Evolutionary conservation across 2,113 vertebrate species (phyloP), one percentile per base, ranked within the genome.

Genomic region (Mesembrinibis cayennensis): DNA sequence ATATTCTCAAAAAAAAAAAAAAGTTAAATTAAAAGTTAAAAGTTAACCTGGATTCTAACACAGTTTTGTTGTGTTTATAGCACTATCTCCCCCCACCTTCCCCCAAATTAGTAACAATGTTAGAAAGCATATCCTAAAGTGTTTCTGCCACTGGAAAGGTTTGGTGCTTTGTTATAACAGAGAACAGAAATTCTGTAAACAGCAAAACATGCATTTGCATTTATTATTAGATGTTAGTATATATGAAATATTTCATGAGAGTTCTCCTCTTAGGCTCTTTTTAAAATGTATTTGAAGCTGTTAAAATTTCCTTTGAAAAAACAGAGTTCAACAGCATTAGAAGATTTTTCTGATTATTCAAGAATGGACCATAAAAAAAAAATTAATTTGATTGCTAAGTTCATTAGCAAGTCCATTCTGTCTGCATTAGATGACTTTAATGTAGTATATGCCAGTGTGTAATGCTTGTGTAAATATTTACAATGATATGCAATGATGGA

Each of bases 21-120:
- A 55, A 7, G 4, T 17, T 52, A n/a, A n/a, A n/a, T n/a, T n/a
- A n/a, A n/a, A n/a, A 13, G 9, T 45, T 91, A 44, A 47, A 58
- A 23, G 11, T 38, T 73, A 16, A 20, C 11, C 53, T 80, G 16
- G 21, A 40, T 91, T 89, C 20, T 70, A 49, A n/a, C 6, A 58
- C 12, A 3, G 15, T 62, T 74, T 11, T 29, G 9, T 65, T 73
- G 4, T 4, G 4, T 71, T 87, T 85, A 21, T 53, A 71, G 22
- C 40, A 42, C 40, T 34, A 8, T 26, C 6, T 6, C 6, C 7
- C 0, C 3, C 7, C 13, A 4, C 8, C 40, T 20, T 16, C 15
- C 13, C 40, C 11, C 13, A 9, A 9, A 11, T 42, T 72, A 59
- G 16, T 70, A 38, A 30, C 27, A 55, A 44, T 61, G 18, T 66